Evolutionary conservation across 2,888 invertebrate species (phyloP).

Genomic region (Petrolisthes manimaculis): DNA sequence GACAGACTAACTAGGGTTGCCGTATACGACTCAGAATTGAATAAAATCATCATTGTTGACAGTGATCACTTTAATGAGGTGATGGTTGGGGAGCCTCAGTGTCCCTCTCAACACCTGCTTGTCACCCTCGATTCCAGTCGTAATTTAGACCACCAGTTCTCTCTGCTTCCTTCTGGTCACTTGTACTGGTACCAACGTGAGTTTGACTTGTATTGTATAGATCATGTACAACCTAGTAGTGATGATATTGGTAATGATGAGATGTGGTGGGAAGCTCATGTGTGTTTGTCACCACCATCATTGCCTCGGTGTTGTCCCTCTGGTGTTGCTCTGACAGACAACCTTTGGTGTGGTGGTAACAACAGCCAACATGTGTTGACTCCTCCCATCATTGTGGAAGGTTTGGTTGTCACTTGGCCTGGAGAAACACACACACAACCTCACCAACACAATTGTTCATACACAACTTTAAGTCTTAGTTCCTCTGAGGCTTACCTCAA

Average conservation of each 20-base stretch:
- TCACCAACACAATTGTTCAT: not conserved
- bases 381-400: conserved; percentile 17
- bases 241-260: conserved; percentile 19
- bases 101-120: not conserved
- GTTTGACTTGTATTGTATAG: conserved; percentile 45
- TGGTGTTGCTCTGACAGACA: not conserved
- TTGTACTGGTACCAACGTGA: conserved; percentile 27
- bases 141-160: conserved; percentile 15
- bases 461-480: not conserved
- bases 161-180: conserved; percentile 23
- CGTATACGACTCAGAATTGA: not conserved
- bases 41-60: not conserved
- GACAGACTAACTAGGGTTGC: not conserved
- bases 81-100: conserved; percentile 17
- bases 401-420: not conserved
- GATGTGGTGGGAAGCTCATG: conserved; percentile 36
- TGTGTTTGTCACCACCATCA: conserved; percentile 31
- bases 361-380: not conserved
- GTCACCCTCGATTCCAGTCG: not conserved
- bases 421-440: not conserved
- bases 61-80: conserved; percentile 16
- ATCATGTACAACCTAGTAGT: conserved; percentile 18
- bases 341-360: not conserved
- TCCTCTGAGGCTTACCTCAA: not conserved
- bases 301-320: conserved; percentile 21